Percentiles rank a stretch among this genome's conserved stretches.
phyloP scores from a whole-genome alignment of 30 jellyfish, hydroid and myxozoan species.

The Hydractinia echinata region DNA sequence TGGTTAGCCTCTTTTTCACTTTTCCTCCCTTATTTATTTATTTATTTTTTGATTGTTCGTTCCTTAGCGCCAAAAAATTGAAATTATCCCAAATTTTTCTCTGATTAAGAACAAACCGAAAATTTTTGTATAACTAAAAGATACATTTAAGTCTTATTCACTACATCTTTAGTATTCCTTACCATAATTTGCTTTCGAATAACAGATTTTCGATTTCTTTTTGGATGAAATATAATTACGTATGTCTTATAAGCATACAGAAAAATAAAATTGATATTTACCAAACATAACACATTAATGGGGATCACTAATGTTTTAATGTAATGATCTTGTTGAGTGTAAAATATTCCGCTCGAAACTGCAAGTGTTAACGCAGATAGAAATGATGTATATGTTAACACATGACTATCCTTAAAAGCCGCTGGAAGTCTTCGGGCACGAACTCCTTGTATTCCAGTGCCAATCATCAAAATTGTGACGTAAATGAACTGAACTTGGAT shows the following conservation, averaged over 20 bases:
- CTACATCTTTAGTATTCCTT: too few species aligned
- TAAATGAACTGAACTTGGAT: neutral
- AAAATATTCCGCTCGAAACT: neutral
- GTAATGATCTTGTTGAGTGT: neutral
- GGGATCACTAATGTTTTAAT: neutral
- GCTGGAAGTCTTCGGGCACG: slow-evolving; percentile 1
- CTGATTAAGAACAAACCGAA: too few species aligned
- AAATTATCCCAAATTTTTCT: too few species aligned
- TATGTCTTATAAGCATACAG: slow-evolving; percentile 2
- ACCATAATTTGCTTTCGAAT: too few species aligned
- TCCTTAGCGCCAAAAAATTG: too few species aligned
- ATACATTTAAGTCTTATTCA: too few species aligned
- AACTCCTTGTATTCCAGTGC: neutral
- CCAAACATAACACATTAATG: neutral
- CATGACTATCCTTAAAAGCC: neutral
- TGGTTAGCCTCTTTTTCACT: too few species aligned
- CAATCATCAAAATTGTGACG: neutral
- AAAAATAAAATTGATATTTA: neutral
- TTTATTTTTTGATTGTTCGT: too few species aligned
- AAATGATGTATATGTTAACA: neutral
- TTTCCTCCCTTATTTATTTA: too few species aligned
- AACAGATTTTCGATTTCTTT: neutral
- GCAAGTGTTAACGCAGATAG: neutral
- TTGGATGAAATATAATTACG: neutral
- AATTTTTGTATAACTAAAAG: too few species aligned